phyloP scores from a whole-genome alignment of 2,888 invertebrate genomes.

The Spodoptera littoralis region DNA sequence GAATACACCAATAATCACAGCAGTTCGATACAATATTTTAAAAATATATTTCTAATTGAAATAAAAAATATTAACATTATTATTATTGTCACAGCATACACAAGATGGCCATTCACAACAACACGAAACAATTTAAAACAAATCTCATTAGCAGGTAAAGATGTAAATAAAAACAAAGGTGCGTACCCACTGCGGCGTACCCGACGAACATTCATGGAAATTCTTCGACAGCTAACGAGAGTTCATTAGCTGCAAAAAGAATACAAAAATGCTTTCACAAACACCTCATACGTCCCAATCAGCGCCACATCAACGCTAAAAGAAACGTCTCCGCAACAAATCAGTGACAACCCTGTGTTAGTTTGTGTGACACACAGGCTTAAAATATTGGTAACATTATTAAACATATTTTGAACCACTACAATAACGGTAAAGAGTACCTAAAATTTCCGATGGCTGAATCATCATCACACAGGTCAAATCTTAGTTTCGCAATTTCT shows the following conservation, averaged over 20 bases:
- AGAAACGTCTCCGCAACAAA: constrained; percentile 84
- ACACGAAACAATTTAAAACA: constrained; percentile 10
- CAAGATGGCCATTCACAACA: background rate
- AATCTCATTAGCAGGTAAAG: constrained; percentile 25
- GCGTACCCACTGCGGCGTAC: constrained; percentile 8
- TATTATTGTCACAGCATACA: too few species aligned
- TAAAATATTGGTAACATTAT: background rate
- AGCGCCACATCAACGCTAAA: constrained; percentile 82
- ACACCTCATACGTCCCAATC: constrained; percentile 84
- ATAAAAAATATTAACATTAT: too few species aligned
- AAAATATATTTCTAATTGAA: too few species aligned
- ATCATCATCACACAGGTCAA: too few species aligned
- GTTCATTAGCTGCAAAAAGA: constrained; percentile 80
- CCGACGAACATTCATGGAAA: constrained; percentile 48
- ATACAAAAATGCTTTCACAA: constrained; percentile 72
- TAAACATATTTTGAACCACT: background rate
- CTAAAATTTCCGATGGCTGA: too few species aligned
- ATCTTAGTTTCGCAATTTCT: too few species aligned
- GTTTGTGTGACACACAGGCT: constrained; percentile 49
- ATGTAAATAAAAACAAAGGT: constrained; percentile 24
- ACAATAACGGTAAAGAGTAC: too few species aligned
- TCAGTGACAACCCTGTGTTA: constrained; percentile 81
- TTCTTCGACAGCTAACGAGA: constrained; percentile 71
- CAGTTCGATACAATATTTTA: too few species aligned
- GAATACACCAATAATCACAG: too few species aligned